Evolutionary conservation across 2,888 invertebrate species (phyloP), one percentile per base, ranked within the genome.

Genomic region (Drosophila monieri): DNA sequence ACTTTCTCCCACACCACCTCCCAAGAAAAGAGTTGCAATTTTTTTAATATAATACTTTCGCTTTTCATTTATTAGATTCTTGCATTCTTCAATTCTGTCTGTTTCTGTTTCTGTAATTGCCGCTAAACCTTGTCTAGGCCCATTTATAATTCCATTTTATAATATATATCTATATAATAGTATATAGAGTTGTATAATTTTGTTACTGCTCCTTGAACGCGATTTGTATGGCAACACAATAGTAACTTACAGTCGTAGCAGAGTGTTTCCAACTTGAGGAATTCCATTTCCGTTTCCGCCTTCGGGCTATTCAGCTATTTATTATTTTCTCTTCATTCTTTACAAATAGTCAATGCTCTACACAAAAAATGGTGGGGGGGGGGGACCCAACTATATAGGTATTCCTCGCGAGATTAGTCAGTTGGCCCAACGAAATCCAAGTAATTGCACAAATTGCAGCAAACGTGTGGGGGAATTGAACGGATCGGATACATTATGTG

Each of bases 191-290:
- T 55, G 49, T 48, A 56, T 56, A 72, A 51, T 46, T 61, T 54
- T 23, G 2, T 60, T 59, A 32, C 18, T 48, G 60, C 57, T 59
- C 35, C 32, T 25, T 32, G n/a, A 32, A 56, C 44, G 41, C 27
- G 43, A 48, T 59, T 71, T 51, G 53, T 72, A 83, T 73, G 86
- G 86, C 84, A 85, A 85, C 84, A 85, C 84, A 81, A 77, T 85
- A 81, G 84, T 85, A 85, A 85, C 84, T 85, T 85, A 83, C 80
- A 80, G 83, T 80, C 70, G 67, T 81, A 76, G 80, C 71, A 74
- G 59, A 73, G 72, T 73, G 66, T 70, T 52, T 53, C 35, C 60
- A 48, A 37, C n/a, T 76, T 35, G 61, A 46, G 60, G 56, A 72
- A 77, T 70, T 54, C 47, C 44, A 23, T 51, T 51, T 18, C 43